Base-by-base conservation (phyloP, 2,797 vertebrate species). In the Mycteria americana region DNA sequence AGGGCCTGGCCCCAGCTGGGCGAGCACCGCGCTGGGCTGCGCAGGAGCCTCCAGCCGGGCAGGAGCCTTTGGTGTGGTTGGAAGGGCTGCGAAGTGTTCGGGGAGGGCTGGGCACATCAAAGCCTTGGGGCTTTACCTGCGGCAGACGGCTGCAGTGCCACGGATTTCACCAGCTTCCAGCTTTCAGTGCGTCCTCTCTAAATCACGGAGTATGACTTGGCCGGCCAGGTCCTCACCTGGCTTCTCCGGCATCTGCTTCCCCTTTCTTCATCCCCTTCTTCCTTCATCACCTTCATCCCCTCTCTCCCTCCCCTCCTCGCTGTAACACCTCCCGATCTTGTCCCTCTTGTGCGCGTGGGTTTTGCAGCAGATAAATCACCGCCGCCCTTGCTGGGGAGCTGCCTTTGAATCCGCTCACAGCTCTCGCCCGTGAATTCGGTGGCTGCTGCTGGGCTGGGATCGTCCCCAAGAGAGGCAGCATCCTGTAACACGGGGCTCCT, bases 401-500 rank as follows among this genome's bases (percentile, higher is more conserved):
- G 2, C 23, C 54, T 89, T 53, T 50, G 75, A 65, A 24, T 31
- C 35, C 2, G 1, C 62, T 51, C 45, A 11, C 0, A 0, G 56
- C 46, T 56, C 65, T 85, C 10, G 5, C 24, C 48, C 1, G 5
- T 48, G 45, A 59, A 73, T 85, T 45, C 12, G 28, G 37, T 74
- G 92, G 79, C 39, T 77, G 18, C 35, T 31, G 46, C 43, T 33
- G 39, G 51, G 14, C 75, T 88, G 54, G 43, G 27, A 30, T 23
- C 11, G 1, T 33, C 54, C 64, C 43, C 35, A 19, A 25, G 51
- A 65, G 30, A 51, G 23, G 17, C 68, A 88, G 51, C n/a, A 18
- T 59, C 51, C 41, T 10, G 2, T 12, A 7, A 9, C 18, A 16
- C 0, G 2, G 28, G 6, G 28, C 14, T 65, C 3, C 69, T 68